Evolutionary conservation across 2,888 invertebrate species (phyloP).

Genomic region (Phaedon cochleariae): DNA sequence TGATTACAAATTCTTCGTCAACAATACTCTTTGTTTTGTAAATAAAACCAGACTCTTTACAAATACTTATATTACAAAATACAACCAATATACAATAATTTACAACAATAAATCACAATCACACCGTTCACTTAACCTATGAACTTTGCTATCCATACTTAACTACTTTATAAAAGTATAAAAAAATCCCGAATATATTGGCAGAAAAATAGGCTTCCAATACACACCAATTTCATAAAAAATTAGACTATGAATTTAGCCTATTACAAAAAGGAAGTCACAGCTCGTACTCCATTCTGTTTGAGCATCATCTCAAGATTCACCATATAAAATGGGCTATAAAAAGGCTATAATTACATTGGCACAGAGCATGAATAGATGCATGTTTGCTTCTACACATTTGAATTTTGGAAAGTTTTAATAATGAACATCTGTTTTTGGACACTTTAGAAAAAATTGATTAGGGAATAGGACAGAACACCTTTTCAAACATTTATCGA

Average conservation of each 20-base stretch:
- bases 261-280: slow-evolving; percentile 37
- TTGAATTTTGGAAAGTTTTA: too few species aligned
- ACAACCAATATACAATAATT: slow-evolving; percentile 56
- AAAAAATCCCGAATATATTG: slow-evolving; percentile 59
- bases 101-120: slow-evolving; percentile 46
- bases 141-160: slow-evolving; percentile 22
- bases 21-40: neutral
- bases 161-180: slow-evolving; percentile 59
- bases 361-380: neutral
- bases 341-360: neutral
- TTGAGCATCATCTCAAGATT: neutral
- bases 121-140: slow-evolving; percentile 22
- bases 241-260: slow-evolving; percentile 44
- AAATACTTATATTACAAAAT: slow-evolving; percentile 56
- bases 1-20: too few species aligned
- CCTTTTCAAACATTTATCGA: too few species aligned
- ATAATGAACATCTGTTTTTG: too few species aligned
- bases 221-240: slow-evolving; percentile 42
- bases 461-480: too few species aligned
- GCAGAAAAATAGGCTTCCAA: slow-evolving; percentile 57
- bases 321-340: neutral
- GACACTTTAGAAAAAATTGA: too few species aligned
- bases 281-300: neutral
- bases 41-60: slow-evolving; percentile 40
- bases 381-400: too few species aligned